Conservation (phyloP, 1,140 invertebrate species). For the Halesus radiatus region DNA sequence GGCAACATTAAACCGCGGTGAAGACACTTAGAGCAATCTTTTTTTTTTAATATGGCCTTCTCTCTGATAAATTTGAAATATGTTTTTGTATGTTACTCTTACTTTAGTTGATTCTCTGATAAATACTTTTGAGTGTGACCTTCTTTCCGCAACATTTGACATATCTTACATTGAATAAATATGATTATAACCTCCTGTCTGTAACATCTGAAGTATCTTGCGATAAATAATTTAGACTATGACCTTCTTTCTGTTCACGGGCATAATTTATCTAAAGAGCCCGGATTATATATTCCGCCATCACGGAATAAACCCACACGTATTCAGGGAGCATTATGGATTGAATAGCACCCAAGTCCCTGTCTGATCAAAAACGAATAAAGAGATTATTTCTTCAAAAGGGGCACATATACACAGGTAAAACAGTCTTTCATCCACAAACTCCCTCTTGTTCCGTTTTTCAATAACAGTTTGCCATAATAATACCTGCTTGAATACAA, state of each 20-base stretch:
- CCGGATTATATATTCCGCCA: conserved; percentile 20
- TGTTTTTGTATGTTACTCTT: too few species aligned
- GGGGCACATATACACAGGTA: conserved; percentile 28
- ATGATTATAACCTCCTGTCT: too few species aligned
- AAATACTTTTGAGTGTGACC: too few species aligned
- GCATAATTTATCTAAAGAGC: conserved; percentile 11
- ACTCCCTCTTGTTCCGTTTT: conserved; percentile 10
- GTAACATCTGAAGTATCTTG: neutral
- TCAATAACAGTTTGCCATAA: neutral
- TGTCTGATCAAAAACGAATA: conserved; percentile 43
- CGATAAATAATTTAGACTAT: neutral
- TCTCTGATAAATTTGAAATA: too few species aligned
- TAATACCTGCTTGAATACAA: too few species aligned
- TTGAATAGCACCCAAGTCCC: conserved; percentile 25
- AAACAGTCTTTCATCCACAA: neutral
- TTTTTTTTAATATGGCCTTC: too few species aligned
- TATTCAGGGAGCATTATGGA: conserved; percentile 19
- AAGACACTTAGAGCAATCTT: too few species aligned
- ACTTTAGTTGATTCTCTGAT: too few species aligned
- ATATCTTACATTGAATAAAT: too few species aligned
- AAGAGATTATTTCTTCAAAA: conserved; percentile 43
- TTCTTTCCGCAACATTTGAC: too few species aligned
- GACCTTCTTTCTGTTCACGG: neutral
- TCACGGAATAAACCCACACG: conserved; percentile 19
- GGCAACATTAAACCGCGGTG: too few species aligned